phyloP scores from a whole-genome alignment of 2,888 invertebrate genomes.

The Trichopoda pennipes region DNA sequence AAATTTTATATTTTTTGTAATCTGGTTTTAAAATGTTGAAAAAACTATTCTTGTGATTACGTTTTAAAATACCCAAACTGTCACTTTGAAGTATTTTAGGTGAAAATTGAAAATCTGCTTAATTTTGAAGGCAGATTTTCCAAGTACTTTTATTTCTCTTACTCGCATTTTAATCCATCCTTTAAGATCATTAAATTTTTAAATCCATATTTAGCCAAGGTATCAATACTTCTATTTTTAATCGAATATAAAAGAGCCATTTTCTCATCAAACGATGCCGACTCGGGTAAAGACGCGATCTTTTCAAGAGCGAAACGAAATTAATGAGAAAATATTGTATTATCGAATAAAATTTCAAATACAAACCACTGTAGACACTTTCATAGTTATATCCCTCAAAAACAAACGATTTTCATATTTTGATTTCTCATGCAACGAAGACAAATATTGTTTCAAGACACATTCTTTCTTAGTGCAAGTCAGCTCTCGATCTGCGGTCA shows the following conservation, averaged over 20 bases:
- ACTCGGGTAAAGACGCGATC: conserved; percentile 70
- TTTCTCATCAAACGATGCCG: conserved; percentile 69
- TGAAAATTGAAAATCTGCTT: too few species aligned
- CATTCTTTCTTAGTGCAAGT: conserved; percentile 71
- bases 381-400: conserved; percentile 75
- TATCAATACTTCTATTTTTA: conserved; percentile 73
- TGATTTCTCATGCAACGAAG: conserved; percentile 71
- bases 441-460: conserved; percentile 68
- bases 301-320: neutral
- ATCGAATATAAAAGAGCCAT: conserved; percentile 70
- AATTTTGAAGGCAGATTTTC: neutral
- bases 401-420: conserved; percentile 75
- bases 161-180: conserved; percentile 76
- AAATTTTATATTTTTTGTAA: too few species aligned
- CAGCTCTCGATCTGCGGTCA: conserved; percentile 74
- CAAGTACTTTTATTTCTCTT: conserved; percentile 24
- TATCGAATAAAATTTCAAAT: neutral
- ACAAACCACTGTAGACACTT: conserved; percentile 75
- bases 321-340: neutral
- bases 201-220: conserved; percentile 75
- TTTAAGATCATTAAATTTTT: conserved; percentile 70
- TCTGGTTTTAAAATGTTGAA: too few species aligned
- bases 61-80: too few species aligned
- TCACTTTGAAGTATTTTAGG: too few species aligned
- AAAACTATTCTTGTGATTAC: too few species aligned